Percentiles rank a stretch among this genome's conserved stretches.
Evolutionary conservation across 2,113 vertebrate genomes (phyloP).

Genomic region (Tylochromis polylepis): DNA sequence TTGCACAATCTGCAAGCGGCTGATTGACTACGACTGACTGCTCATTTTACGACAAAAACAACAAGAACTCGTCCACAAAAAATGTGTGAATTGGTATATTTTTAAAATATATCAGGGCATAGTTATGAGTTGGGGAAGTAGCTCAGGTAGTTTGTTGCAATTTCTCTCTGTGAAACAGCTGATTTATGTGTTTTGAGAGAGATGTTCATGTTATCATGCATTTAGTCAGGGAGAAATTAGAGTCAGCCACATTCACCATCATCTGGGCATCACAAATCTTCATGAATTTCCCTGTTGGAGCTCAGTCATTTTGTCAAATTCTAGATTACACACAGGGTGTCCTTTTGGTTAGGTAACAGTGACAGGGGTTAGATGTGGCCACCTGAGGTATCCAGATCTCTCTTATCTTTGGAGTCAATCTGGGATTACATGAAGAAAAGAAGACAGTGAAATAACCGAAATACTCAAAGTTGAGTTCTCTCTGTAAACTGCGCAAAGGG

Average conservation of each 20-base stretch:
- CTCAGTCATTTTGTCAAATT: not conserved
- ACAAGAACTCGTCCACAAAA: not conserved
- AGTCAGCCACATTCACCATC: not conserved
- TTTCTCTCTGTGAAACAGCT: not conserved
- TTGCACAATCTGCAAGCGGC: not conserved
- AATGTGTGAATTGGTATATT: not conserved
- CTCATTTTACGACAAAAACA: constrained; percentile 1
- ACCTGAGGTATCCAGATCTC: not conserved
- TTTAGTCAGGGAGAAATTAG: not conserved
- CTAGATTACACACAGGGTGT: not conserved
- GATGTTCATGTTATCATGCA: not conserved
- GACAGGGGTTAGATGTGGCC: not conserved
- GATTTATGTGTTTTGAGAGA: not conserved
- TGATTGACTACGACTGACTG: not conserved
- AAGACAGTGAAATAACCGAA: not conserved
- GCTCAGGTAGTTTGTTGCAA: not conserved
- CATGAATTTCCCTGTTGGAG: not conserved
- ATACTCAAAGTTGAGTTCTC: not conserved
- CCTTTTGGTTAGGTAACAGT: not conserved
- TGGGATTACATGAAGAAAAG: not conserved
- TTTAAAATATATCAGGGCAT: not conserved
- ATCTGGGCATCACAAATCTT: not conserved
- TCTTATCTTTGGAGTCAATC: not conserved
- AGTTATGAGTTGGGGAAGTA: not conserved
- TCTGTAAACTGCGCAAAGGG: not conserved